These are phyloP conservation scores for Epizoanthus ramosus DNA, from an alignment of 92 coral and sea anemone species.

Conservation along the genomic window DNA sequence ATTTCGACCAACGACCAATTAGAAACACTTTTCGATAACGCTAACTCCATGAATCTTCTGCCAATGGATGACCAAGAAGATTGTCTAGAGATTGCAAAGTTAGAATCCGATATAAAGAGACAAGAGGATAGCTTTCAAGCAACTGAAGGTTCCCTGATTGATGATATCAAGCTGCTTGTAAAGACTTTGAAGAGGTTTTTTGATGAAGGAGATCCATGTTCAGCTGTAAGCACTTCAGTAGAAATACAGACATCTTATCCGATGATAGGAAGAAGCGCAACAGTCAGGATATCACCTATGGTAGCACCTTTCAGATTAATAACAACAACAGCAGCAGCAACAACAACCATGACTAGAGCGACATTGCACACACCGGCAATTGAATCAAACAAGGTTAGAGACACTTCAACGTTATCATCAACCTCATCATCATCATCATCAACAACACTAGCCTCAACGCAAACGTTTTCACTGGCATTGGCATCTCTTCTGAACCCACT, in stretches of 20 bases:
- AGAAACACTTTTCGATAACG: background rate
- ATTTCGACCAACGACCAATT: background rate
- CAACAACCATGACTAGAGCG: background rate
- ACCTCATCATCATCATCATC: no score
- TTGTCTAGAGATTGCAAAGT: conserved; percentile 10
- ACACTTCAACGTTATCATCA: background rate
- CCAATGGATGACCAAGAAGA: conserved; percentile 15
- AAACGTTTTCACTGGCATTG: background rate
- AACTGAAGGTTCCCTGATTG: background rate
- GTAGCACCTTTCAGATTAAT: background rate
- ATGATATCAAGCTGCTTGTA: background rate
- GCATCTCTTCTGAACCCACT: background rate
- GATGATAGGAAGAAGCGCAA: background rate
- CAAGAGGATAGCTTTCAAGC: background rate
- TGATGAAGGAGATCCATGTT: conserved; percentile 1
- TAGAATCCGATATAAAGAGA: background rate
- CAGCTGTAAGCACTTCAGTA: background rate
- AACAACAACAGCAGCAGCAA: background rate
- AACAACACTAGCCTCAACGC: background rate
- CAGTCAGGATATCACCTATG: background rate
- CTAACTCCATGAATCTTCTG: background rate
- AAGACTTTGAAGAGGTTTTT: background rate
- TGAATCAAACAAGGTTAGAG: background rate
- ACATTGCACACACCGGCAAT: background rate
- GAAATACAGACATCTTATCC: background rate